Percentiles rank a stretch among this genome's conserved stretches.
phyloP scores from a whole-genome alignment of 2,888 invertebrate species.

The Lymantria dispar region DNA sequence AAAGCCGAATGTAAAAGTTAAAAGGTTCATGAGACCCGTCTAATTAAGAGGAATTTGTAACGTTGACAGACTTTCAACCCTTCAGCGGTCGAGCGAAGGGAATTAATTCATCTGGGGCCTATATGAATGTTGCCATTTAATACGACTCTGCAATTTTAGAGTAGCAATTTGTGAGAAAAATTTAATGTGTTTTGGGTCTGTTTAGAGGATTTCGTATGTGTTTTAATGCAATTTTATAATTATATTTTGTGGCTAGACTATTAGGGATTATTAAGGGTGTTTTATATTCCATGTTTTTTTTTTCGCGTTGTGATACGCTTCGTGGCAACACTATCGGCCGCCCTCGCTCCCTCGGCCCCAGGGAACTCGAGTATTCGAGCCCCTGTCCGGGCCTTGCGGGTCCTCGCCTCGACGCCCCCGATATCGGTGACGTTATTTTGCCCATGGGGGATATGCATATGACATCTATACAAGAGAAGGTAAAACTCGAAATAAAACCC shows the following conservation, averaged over 20 bases:
- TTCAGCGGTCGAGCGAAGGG: slow-evolving; percentile 23
- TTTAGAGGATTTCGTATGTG: slow-evolving; percentile 15
- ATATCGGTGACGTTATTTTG: no score
- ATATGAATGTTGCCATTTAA: slow-evolving; percentile 23
- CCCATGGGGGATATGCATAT: no score
- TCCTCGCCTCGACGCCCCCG: no score
- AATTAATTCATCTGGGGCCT: slow-evolving; percentile 38
- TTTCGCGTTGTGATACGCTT: no score
- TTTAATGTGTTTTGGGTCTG: slow-evolving; percentile 12
- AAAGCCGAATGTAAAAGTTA: slow-evolving; percentile 31
- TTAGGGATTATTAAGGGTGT: no score
- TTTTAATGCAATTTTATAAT: slow-evolving; percentile 27
- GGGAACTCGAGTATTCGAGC: no score
- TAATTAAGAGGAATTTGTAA: slow-evolving; percentile 46
- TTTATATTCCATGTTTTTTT: no score
- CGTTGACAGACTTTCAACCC: slow-evolving; percentile 35
- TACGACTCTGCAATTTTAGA: slow-evolving; percentile 9
- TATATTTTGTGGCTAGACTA: not conserved
- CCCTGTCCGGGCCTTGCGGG: no score
- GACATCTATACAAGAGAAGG: no score
- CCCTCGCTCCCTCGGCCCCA: no score
- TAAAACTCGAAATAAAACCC: no score
- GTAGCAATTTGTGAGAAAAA: slow-evolving; percentile 15
- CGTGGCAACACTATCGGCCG: no score
- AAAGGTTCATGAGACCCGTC: slow-evolving; percentile 28